Evolutionary conservation across 2,888 invertebrate species (phyloP), one percentile per base, ranked within the genome.

Genomic region (Nemoura dubitans): DNA sequence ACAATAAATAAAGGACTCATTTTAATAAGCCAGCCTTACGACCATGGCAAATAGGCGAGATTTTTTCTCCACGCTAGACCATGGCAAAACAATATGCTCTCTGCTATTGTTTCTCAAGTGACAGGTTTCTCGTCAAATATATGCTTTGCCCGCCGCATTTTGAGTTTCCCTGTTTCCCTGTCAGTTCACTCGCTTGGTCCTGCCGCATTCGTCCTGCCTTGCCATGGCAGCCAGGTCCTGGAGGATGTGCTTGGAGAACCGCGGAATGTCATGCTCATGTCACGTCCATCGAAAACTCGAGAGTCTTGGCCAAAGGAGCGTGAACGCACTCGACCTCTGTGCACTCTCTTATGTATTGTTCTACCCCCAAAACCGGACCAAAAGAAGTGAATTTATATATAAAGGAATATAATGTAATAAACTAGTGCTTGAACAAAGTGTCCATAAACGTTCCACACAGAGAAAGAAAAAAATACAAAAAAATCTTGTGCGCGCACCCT

Each of bases 231-330:
- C 81, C 16, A 30, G 14, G 30, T 29, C n/a, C 81, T 30, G 7
- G 81, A 81, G 81, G 81, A 30, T 29, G 28, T 27, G n/a, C 30
- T 7, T 80, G 14, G 81, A 28, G 81, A 28, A 81, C 81, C 81
- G 81, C 28, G 81, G 81, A 81, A 81, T 81, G 81, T 30, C 81
- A 28, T 81, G 81, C 28, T 29, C 30, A 5, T 0, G 28, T 81
- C 81, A 59, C 59, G 59, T 59, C 59, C 59, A 59, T 59, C 21
- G 59, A 59, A 59, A 21, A 78, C 29, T 81, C 81, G 27, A 29
- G 81, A 29, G 81, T 29, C 7, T 10, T 30, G 81, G 30, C 16
- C 59, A 81, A 29, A 30, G 6, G 81, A 27, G 30, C 81, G 28
- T 10, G 7, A n/a, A 81, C 6, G 30, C n/a, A 30, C 14, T 81